Evolutionary conservation across 2,113 vertebrate species (phyloP).

Genomic region (Columba livia): DNA sequence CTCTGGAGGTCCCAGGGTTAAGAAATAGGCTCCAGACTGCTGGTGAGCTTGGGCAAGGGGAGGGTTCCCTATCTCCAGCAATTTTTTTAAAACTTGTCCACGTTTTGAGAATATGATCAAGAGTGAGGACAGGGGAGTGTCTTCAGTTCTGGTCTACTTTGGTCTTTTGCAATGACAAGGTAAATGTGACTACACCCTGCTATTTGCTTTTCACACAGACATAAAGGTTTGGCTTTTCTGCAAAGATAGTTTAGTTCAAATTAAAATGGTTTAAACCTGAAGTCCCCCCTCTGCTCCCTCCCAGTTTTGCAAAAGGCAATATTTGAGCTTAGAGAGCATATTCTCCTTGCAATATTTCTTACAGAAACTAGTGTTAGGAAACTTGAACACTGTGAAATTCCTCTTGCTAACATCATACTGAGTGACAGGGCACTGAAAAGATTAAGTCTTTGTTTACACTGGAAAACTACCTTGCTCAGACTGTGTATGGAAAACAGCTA

Average conservation of each 20-base stretch:
- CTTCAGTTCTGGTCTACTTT: not conserved
- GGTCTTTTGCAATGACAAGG: not conserved
- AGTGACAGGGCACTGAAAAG: not conserved
- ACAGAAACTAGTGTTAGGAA: not conserved
- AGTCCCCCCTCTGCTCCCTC: not conserved
- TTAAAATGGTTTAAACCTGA: not conserved
- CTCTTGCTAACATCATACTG: not conserved
- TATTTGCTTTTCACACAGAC: not conserved
- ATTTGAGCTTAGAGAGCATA: not conserved
- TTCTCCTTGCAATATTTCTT: not conserved
- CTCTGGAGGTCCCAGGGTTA: not conserved
- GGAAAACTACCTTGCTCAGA: not conserved
- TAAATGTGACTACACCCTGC: not conserved
- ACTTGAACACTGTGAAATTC: accelerated
- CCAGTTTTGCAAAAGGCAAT: not conserved
- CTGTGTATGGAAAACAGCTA: not conserved
- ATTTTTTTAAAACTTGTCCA: not conserved
- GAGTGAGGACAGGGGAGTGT: not conserved
- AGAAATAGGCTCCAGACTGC: not conserved
- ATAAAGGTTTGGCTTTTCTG: not conserved
- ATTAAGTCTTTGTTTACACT: not conserved
- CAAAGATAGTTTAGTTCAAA: not conserved
- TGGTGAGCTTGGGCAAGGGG: not conserved
- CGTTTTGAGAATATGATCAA: not conserved
- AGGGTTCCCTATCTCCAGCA: not conserved